These are phyloP conservation scores for Bombus cullumanus DNA, from an alignment of 1,140 invertebrate species.

Conservation along the genomic window DNA sequence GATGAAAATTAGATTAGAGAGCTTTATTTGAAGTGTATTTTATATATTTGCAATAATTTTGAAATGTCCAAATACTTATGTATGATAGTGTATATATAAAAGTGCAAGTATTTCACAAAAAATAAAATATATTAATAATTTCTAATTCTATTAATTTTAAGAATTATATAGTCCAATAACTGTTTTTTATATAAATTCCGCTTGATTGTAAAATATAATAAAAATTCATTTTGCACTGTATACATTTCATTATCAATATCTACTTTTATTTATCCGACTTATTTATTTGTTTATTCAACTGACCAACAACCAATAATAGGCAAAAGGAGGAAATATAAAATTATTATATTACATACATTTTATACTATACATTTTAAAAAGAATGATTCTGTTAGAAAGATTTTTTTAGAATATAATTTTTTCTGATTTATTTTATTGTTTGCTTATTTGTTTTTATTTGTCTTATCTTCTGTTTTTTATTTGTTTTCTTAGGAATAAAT, in stretches of 20 bases:
- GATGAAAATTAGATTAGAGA: no score
- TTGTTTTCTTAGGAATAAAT: not conserved
- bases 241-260: not conserved
- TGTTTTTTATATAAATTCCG: not conserved
- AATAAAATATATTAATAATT: not conserved
- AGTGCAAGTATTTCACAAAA: no score
- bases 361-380: not conserved
- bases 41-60: no score
- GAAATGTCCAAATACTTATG: no score
- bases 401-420: not conserved
- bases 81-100: no score
- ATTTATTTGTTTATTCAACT: not conserved
- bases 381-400: not conserved
- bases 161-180: not conserved
- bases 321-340: not conserved
- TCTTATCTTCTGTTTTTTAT: not conserved
- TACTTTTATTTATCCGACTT: not conserved
- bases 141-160: constrained; percentile 9
- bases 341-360: not conserved
- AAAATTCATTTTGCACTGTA: not conserved
- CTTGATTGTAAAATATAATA: not conserved
- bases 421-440: constrained; percentile 4
- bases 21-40: no score
- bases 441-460: constrained; percentile 11
- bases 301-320: not conserved